Percentiles rank a stretch among this genome's conserved stretches.
Evolutionary conservation across 1,140 invertebrate species (phyloP).

Genomic region (Drosophila elegans): DNA sequence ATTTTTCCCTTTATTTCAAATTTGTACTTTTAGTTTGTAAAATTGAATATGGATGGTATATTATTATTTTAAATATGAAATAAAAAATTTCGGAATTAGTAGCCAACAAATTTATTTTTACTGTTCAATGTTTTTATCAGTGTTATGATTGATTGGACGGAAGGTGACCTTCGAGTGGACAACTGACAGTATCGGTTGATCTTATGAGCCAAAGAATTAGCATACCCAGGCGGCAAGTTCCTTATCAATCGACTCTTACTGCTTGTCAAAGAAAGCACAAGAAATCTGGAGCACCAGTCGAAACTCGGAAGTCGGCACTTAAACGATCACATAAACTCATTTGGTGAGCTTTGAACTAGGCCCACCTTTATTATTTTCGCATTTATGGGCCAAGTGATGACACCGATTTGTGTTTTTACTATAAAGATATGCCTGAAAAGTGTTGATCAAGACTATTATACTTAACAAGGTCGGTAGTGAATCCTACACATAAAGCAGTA

Average conservation of each 20-base stretch:
- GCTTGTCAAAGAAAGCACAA: slow-evolving; percentile 46
- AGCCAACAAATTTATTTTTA: no score
- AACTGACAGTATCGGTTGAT: slow-evolving; percentile 32
- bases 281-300: slow-evolving; percentile 17
- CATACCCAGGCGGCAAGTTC: slow-evolving; percentile 1
- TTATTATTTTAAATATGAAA: no score
- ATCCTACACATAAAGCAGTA: background rate
- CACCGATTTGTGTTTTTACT: background rate
- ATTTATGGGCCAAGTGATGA: background rate
- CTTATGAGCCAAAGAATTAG: slow-evolving; percentile 29
- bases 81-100: no score
- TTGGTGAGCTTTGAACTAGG: background rate
- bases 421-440: no score
- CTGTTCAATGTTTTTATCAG: no score
- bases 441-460: background rate
- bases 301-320: slow-evolving; percentile 27
- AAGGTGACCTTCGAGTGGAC: slow-evolving; percentile 9
- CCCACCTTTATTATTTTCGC: background rate
- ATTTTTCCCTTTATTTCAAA: no score
- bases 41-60: no score
- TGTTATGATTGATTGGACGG: background rate
- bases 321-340: background rate
- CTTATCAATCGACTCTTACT: slow-evolving; percentile 31
- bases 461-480: background rate
- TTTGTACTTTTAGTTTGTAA: no score